Evolutionary conservation across 2,888 invertebrate species (phyloP).

Genomic region (Timandra comae): DNA sequence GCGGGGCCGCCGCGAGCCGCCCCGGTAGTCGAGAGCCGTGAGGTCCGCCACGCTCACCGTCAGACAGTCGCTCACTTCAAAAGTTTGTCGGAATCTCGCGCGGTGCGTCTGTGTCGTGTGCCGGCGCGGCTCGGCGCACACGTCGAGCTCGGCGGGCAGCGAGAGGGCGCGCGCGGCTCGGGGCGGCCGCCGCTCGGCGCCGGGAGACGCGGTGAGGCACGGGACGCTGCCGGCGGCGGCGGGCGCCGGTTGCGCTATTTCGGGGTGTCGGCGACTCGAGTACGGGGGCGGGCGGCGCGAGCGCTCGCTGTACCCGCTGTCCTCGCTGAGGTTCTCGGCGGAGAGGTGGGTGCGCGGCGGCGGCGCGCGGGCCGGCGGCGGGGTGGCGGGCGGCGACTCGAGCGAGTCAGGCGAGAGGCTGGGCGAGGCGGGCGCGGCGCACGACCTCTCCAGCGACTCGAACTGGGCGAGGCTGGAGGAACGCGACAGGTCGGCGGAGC

Average conservation of each 20-base stretch:
- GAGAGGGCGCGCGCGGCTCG: conserved; percentile 64
- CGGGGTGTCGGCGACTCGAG: conserved; percentile 41
- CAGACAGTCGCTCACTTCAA: conserved; percentile 65
- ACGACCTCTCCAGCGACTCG: conserved; percentile 84
- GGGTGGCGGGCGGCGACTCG: conserved; percentile 60
- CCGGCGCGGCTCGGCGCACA: conserved; percentile 68
- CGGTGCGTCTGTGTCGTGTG: conserved; percentile 39
- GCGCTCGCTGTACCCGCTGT: conserved; percentile 85
- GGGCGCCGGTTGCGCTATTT: conserved; percentile 48
- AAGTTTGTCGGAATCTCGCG: conserved; percentile 65
- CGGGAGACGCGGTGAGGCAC: conserved; percentile 49
- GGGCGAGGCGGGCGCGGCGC: conserved; percentile 62
- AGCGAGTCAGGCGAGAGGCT: conserved; percentile 70
- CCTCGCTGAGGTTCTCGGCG: conserved; percentile 87
- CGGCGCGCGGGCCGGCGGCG: conserved; percentile 48
- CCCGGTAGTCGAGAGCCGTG: conserved; percentile 76
- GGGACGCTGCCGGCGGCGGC: conserved; percentile 60
- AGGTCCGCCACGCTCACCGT: conserved; percentile 80
- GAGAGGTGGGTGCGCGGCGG: conserved; percentile 76
- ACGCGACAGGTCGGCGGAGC: conserved; percentile 80
- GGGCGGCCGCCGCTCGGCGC: conserved; percentile 50
- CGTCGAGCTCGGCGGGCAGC: conserved; percentile 82
- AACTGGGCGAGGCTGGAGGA: conserved; percentile 90
- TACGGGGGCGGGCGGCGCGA: conserved; percentile 57
- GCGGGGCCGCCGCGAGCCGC: conserved; percentile 52